phyloP scores from a whole-genome alignment of 53 echinoderm and acorn worm genomes.

The Echinarachnius parma region DNA sequence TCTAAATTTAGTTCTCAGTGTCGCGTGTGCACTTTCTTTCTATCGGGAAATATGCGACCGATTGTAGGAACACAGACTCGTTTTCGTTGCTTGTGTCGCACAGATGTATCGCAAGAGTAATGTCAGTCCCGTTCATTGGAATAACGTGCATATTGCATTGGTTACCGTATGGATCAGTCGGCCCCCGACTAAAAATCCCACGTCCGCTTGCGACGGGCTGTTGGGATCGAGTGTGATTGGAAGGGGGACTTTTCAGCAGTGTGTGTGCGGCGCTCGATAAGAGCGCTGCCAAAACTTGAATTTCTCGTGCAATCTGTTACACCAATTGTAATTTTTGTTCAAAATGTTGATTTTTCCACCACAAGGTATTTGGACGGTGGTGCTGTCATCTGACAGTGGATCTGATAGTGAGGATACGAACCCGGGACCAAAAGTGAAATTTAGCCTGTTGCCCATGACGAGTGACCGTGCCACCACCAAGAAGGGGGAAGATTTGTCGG shows the following conservation, averaged over 20 bases:
- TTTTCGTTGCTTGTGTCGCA: constrained; percentile 26
- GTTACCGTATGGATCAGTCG: constrained; percentile 37
- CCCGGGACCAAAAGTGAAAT: constrained; percentile 94
- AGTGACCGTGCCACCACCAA: constrained; percentile 94
- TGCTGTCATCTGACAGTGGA: constrained; percentile 92
- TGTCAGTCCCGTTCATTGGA: constrained; percentile 29
- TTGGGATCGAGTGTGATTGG: constrained; percentile 26
- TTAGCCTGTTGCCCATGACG: constrained; percentile 99
- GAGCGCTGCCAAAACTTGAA: constrained; percentile 35
- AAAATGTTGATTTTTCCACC: constrained; percentile 98
- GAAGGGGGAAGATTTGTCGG: constrained; percentile 86
- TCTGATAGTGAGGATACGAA: constrained; percentile 74
- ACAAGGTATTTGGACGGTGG: constrained; percentile 99
- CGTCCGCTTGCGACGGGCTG: constrained; percentile 22
- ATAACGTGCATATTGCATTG: constrained; percentile 16
- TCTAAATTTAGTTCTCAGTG: constrained; percentile 62
- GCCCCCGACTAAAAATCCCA: constrained; percentile 32
- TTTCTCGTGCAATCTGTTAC: constrained; percentile 39
- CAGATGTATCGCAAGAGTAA: constrained; percentile 42
- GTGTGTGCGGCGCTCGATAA: constrained; percentile 51
- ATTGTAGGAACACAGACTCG: constrained; percentile 21
- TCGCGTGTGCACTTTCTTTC: constrained; percentile 30
- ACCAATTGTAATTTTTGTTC: constrained; percentile 26
- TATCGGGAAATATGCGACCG: constrained; percentile 32
- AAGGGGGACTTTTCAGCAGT: constrained; percentile 4